A percentile compares a stretch with the other conserved stretches of the same genome.
Evolutionary conservation across 2,888 invertebrate genomes (phyloP).

Genomic region (Sminthurides aquaticus): DNA sequence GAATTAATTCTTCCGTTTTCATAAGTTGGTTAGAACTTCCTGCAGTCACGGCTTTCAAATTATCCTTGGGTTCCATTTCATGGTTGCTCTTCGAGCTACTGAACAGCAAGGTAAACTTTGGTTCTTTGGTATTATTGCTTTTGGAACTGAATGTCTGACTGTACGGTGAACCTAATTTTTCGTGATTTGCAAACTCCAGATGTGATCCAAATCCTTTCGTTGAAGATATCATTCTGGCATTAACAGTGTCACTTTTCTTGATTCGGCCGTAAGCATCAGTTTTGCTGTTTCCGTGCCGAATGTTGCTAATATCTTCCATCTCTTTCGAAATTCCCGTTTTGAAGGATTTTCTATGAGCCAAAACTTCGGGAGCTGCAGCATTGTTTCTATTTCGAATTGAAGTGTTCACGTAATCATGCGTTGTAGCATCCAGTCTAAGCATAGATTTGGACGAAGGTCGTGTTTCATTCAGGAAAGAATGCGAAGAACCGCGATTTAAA

Average conservation of each 20-base stretch:
- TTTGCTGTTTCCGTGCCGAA: constrained; percentile 4
- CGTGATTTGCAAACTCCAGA: constrained; percentile 30
- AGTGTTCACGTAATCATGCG: constrained; percentile 28
- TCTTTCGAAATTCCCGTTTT: constrained; percentile 36
- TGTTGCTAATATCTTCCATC: constrained; percentile 24
- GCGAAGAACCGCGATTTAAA: too few species aligned
- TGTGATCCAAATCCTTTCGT: constrained; percentile 36
- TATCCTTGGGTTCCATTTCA: too few species aligned
- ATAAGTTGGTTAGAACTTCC: constrained; percentile 23
- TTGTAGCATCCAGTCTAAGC: too few species aligned
- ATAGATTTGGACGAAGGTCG: neutral
- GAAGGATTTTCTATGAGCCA: neutral
- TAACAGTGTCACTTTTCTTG: constrained; percentile 39
- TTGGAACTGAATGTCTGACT: constrained; percentile 32
- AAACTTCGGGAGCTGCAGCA: neutral
- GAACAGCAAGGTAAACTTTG: neutral
- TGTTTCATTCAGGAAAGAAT: neutral
- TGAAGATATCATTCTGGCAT: constrained; percentile 28
- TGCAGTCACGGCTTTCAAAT: constrained; percentile 17
- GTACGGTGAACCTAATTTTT: constrained; percentile 19
- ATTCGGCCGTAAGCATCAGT: constrained; percentile 23
- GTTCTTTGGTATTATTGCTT: constrained; percentile 9
- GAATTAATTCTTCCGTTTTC: neutral
- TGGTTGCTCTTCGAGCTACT: too few species aligned
- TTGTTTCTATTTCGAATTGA: constrained; percentile 17